Base-by-base conservation (phyloP, 2,888 invertebrate species). In the Lumbricus terrestris region DNA sequence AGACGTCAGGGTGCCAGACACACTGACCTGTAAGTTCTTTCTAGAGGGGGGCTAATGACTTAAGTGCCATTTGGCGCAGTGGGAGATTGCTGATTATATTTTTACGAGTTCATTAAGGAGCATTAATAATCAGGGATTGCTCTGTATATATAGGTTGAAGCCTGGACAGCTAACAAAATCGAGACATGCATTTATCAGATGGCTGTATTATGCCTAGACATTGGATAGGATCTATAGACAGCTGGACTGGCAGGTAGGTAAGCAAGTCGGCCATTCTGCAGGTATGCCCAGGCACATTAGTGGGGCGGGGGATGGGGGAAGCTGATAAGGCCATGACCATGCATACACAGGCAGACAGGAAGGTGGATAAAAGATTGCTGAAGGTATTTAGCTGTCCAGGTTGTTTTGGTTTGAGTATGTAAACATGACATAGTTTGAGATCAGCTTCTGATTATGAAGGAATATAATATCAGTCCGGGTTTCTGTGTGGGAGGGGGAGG, bases 381-480 rank as follows among this genome's bases (percentile, higher is more conserved):
- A 35, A 34, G 8, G 34, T 20, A 85, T 85, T 85, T 35, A 35
- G 23, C 85, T 85, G 85, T 85, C 85, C 85, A 85, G 85, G 85
- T 85, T 85, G n/a, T 85, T 85, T 85, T 85, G 23, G 15, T 35
- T 85, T 34, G n/a, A 69, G 69, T 11, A 69, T 69, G 13, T 69
- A 69, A 69, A 69, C 69, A 69, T n/a, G 69, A n/a, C 69, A 69
- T 69, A n/a, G 69, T 69, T 69, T 69, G 69, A 69, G 69, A 69
- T 69, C n/a, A n/a, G 13, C n/a, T 69, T n/a, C 69, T 69, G 29
- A 69, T 69, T 69, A 16, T 69, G n/a, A 69, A n/a, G 69, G 69
- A 69, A 69, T n/a, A 69, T n/a, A 69, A 69, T 69, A n/a, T n/a
- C 69, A 69, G 69, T 69, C 69, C 29, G 69, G 29, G 69, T 69